Percentiles rank a stretch among this genome's conserved stretches.
Conservation (phyloP, 1,140 invertebrate genomes). For the Temnothorax curvispinosus region DNA sequence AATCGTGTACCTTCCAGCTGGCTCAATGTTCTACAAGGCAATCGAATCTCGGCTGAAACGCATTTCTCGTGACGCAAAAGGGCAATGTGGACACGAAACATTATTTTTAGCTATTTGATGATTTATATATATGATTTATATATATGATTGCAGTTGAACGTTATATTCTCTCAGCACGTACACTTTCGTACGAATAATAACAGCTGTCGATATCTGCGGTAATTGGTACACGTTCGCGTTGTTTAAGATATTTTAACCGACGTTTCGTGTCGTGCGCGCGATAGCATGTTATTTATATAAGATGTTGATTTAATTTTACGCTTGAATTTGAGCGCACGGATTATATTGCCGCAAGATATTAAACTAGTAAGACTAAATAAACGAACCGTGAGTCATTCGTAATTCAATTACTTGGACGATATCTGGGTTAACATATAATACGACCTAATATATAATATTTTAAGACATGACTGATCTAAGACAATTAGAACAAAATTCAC, state of each 20-base stretch:
- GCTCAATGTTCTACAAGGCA: conserved; percentile 18
- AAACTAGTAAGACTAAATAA: background rate
- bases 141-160: background rate
- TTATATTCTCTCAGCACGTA: background rate
- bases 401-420: background rate
- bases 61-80: conserved; percentile 9
- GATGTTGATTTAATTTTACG: conserved; percentile 28
- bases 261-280: background rate
- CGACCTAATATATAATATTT: background rate
- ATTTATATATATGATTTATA: background rate
- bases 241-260: background rate
- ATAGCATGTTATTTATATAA: conserved; percentile 20
- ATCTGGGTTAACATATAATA: background rate
- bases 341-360: background rate
- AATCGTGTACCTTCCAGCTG: conserved; percentile 43
- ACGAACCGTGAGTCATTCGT: background rate
- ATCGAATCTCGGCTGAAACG: conserved; percentile 12
- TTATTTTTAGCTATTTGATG: conserved; percentile 21
- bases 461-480: background rate
- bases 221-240: background rate
- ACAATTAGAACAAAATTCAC: background rate
- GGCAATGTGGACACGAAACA: background rate
- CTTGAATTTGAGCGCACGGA: background rate
- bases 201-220: background rate
- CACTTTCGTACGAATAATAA: background rate